Base-by-base conservation (phyloP, 1,140 invertebrate species). In the Lutraria rhynchaena region DNA sequence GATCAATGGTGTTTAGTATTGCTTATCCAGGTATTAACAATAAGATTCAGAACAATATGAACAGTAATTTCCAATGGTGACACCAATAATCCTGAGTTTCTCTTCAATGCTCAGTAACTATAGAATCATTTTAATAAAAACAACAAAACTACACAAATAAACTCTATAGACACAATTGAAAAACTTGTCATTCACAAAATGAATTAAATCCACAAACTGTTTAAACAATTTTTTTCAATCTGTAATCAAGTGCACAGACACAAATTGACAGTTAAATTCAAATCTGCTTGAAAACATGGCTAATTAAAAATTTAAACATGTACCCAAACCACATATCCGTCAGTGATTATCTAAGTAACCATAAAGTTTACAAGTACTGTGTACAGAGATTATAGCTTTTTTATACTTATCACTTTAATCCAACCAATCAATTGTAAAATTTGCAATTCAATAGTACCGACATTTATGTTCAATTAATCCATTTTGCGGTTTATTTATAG, bases 321-420 rank as follows among this genome's bases (percentile, higher is more conserved):
- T 46, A 75, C 17, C 55, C 33, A 37, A 57, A 33, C 24, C 24
- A 51, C 33, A 46, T 77, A 65, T 5, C 19, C 51, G 4, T 5
- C 51, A 19, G n/a, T 51, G 75, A 77, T 67, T 53, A 41, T 67
- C 44, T 27, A 67, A 37, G 60, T 49, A 67, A 67, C 60, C 29
- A 77, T 67, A 19, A 31, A 67, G 75, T 77, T 55, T 60, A 49
- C 58, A 33, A 61, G 75, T 55, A 35, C 49, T 55, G 24, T 67
- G 44, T 58, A 63, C 29, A 53, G 15, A 67, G 60, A 67, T 77
- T 53, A 75, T 51, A 27, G 44, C 44, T 77, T 65, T 77, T 77
- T 41, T 41, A 41, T 77, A 77, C 75, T 11, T 65, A 77, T 53
- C 75, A 65, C 29, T 57, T 67, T 77, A 77, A 77, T 77, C 75